Base-by-base conservation (phyloP, 2,888 invertebrate species). In the Aquatica leii region DNA sequence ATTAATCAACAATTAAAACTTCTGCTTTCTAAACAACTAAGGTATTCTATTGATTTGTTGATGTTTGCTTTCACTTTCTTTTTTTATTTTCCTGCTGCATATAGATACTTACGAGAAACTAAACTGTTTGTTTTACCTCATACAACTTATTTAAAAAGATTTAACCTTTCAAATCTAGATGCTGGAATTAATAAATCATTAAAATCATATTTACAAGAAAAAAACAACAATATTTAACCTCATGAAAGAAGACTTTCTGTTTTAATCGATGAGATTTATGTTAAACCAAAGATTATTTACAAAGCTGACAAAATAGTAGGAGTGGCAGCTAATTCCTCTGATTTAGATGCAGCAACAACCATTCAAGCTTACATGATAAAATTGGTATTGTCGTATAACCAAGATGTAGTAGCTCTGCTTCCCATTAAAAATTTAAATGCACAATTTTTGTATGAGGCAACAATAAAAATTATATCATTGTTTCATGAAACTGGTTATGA, bases 361-460 rank as follows among this genome's bases (percentile, higher is more conserved):
- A 49, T 49, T n/a, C 49, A 21, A n/a, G 14, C 49, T 1, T 49
- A 21, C 12, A 21, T 49, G 49, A 12, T 49, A 12, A 21, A 3
- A 2, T 49, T 24, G 5, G 12, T 18, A 11, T 49, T 49, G 18
- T 24, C 24, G 12, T 1, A 49, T 11, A 49, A 21, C 21, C 20
- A 49, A 24, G 49, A 49, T n/a, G 49, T 49, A 2, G 21, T 14
- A 9, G 24, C 24, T n/a, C 12, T 49, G n/a, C n/a, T 11, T 49
- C 49, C 49, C 9, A 14, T 49, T 2, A 49, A 20, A n/a, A 48
- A 24, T 21, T 12, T 49, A 12, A 49, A 20, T 3, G 48, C 20
- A 6, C 18, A 48, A 3, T 18, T 6, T 9, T 14, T 49, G n/a
- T 1, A 4, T 21, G 12, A 49, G 11, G 2, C 9, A 24, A n/a